Base-by-base conservation (phyloP, 1,140 invertebrate genomes). In the Wasmannia auropunctata region DNA sequence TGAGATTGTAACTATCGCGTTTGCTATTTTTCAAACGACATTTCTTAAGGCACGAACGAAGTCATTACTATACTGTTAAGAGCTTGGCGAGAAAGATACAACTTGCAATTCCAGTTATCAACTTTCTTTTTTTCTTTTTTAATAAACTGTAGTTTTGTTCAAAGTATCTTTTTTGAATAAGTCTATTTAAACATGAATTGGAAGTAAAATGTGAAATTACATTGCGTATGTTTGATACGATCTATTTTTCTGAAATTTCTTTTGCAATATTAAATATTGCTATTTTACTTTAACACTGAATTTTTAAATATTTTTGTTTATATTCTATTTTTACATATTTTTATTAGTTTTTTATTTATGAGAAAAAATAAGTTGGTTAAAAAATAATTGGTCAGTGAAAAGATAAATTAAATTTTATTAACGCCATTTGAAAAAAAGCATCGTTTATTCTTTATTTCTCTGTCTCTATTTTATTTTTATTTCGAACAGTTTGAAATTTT, bases 11-110 rank as follows among this genome's bases (percentile, higher is more conserved):
- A 69, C 43, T 31, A n/a, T 80, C 76, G 10, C 37, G 46, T 69
- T 69, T 80, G 63, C 51, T 11, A 54, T 80, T 80, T 80, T 69
- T 69, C 46, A 56, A 69, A 40, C 77, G 77, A 80, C 77, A 69
- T 40, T 54, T 80, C 60, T 79, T 22, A 37, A 22, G 31, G 25
- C 60, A 56, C 31, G 46, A 69, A 56, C 46, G n/a, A n/a, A 69
- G 49, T 69, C 22, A 56, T 80, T 80, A 80, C 4, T 37, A n/a
- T 54, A 22, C 34, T 34, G 25, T 8, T 6, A 56, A 56, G 1
- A 80, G 77, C 40, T 69, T 3, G 31, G 16, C 16, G 34, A 40
- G 34, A 80, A 54, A 54, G 43, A 79, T 31, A 37, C n/a, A 31
- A 79, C 76, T 67, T 79, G 16, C 28, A 79, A 79, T 79, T 51